Evolutionary conservation across 1,140 invertebrate species (phyloP).

Genomic region (Meloidogyne floridensis): DNA sequence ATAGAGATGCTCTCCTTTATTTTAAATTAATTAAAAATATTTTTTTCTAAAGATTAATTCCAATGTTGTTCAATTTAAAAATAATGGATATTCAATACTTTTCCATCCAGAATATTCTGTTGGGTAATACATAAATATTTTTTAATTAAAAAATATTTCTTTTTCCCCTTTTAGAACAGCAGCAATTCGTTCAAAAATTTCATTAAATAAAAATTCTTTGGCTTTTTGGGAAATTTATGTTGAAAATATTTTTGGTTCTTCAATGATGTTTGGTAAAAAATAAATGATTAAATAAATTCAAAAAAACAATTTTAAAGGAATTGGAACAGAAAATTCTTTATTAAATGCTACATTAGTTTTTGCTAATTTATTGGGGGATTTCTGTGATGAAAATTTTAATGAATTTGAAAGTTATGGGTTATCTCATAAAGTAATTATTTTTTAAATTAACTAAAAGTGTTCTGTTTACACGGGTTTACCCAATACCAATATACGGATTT

Average conservation of each 20-base stretch:
- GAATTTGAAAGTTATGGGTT: slow-evolving; percentile 35
- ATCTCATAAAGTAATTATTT: slow-evolving; percentile 36
- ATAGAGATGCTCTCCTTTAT: background rate
- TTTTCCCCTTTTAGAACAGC: slow-evolving; percentile 23
- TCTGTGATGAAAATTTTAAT: background rate
- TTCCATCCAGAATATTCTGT: slow-evolving; percentile 39
- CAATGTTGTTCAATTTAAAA: background rate
- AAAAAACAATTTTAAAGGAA: slow-evolving; percentile 19
- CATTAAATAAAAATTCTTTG: slow-evolving; percentile 21
- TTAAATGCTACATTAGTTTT: slow-evolving; percentile 29
- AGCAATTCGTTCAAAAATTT: slow-evolving; percentile 29
- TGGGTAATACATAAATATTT: slow-evolving; percentile 16
- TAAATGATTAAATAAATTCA: background rate
- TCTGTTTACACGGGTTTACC: too few relatives aligned
- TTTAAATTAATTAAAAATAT: background rate
- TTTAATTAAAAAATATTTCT: background rate
- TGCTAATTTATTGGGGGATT: slow-evolving; percentile 41
- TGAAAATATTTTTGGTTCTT: slow-evolving; percentile 40
- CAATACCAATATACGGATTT: too few relatives aligned
- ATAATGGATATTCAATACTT: slow-evolving; percentile 23
- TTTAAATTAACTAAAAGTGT: background rate
- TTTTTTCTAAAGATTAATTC: background rate
- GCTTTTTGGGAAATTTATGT: slow-evolving; percentile 48
- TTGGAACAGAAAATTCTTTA: slow-evolving; percentile 29
- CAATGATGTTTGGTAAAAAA: slow-evolving; percentile 42